Evolutionary conservation across 37 sponge, comb jelly and placozoan genomes (phyloP).

Genomic region (Oopsacas minuta): DNA sequence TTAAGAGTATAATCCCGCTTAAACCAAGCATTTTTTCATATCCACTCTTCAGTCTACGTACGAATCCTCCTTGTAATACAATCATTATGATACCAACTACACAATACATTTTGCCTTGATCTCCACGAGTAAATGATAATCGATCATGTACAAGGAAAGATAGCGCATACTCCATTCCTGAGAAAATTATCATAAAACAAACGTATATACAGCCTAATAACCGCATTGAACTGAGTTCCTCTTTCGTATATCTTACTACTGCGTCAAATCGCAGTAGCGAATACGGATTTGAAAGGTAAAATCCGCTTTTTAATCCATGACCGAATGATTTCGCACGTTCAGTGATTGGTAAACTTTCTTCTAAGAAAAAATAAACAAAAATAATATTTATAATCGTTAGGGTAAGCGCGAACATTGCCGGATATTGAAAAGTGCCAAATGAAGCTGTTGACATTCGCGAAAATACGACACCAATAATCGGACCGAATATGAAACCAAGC

Average conservation of each 20-base stretch:
- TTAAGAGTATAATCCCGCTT: not conserved
- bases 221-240: conserved; percentile 40
- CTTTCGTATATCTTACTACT: conserved; percentile 23
- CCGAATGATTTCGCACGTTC: conserved; percentile 50
- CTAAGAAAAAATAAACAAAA: conserved; percentile 30
- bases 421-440: conserved; percentile 53
- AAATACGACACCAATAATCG: conserved; percentile 69
- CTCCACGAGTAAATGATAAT: conserved; percentile 58
- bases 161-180: conserved; percentile 82
- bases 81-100: conserved; percentile 74
- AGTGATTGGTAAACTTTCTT: conserved; percentile 45
- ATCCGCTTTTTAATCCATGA: conserved; percentile 29
- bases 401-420: conserved; percentile 59
- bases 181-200: conserved; percentile 73
- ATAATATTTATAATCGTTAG: conserved; percentile 35
- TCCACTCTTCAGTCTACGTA: not conserved
- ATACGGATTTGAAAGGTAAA: conserved; percentile 67
- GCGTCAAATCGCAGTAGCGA: conserved; percentile 63
- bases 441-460: conserved; percentile 34
- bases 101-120: conserved; percentile 80
- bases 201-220: conserved; percentile 49
- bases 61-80: conserved; percentile 55
- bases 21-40: not conserved
- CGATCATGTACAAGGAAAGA: conserved; percentile 68
- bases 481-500: conserved; percentile 74